Percentiles rank a stretch among this genome's conserved stretches.
Conservation (phyloP, 2,113 vertebrate genomes). For the Upupa epops region DNA sequence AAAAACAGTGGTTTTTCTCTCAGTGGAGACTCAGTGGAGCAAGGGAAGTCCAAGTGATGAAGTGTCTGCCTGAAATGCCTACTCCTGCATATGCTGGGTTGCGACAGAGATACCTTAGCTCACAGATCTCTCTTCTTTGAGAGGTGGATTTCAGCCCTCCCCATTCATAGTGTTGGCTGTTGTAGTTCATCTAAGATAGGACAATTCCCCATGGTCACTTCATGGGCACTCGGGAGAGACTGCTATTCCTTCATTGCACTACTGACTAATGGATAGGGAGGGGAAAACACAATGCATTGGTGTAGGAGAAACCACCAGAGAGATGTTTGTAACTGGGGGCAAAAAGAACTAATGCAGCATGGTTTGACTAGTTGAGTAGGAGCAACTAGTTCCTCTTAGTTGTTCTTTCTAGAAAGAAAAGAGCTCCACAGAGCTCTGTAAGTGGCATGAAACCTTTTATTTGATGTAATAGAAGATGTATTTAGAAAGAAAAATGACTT, state of each 20-base stretch:
- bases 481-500: neutral
- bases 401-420: no score
- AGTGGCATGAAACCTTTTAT: neutral
- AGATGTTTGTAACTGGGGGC: neutral
- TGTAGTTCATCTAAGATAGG: neutral
- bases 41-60: neutral
- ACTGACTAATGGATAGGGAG: neutral
- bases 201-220: neutral
- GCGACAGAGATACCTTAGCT: neutral
- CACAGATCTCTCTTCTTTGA: neutral
- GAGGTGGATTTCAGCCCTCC: neutral
- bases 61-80: neutral
- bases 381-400: no score
- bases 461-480: neutral
- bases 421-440: neutral
- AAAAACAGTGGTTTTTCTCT: neutral
- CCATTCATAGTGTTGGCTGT: neutral
- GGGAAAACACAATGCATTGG: neutral
- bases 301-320: neutral
- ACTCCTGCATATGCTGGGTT: neutral
- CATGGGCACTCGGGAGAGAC: neutral
- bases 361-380: neutral
- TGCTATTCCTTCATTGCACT: neutral
- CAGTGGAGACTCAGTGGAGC: no score
- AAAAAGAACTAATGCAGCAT: neutral